These are phyloP conservation scores for Columba livia DNA, from an alignment of 2,113 vertebrate genomes.

Conservation along the genomic window DNA sequence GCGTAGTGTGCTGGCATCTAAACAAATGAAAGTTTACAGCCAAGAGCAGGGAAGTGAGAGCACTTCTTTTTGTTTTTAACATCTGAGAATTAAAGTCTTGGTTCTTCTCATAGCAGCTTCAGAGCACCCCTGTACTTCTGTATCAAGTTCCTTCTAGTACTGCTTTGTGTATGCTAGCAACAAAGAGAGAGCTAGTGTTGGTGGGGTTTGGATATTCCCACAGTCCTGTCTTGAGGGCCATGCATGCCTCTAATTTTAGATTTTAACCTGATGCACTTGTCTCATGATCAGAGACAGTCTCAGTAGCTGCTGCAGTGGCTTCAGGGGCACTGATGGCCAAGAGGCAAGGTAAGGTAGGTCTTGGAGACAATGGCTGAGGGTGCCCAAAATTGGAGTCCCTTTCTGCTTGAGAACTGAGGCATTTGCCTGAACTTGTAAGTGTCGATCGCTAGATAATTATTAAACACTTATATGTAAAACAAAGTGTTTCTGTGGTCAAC, in stretches of 20 bases:
- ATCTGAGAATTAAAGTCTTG: not conserved
- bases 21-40: slow-evolving; percentile 45
- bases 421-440: not conserved
- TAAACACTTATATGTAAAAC: not conserved
- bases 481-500: not conserved
- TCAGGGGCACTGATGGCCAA: not conserved
- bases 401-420: not conserved
- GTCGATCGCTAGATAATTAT: not conserved
- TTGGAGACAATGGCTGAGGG: not conserved
- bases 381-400: not conserved
- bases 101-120: not conserved
- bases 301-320: not conserved
- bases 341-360: not conserved
- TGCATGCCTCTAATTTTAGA: not conserved
- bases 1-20: slow-evolving; percentile 28
- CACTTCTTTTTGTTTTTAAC: not conserved
- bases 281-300: fast-evolving
- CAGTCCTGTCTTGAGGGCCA: not conserved
- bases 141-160: not conserved
- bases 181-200: fast-evolving
- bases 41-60: not conserved
- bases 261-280: fast-evolving
- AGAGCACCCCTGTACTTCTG: not conserved
- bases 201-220: not conserved
- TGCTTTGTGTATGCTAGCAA: not conserved